phyloP scores from a whole-genome alignment of 2,888 invertebrate genomes.

The Agrochola lota region DNA sequence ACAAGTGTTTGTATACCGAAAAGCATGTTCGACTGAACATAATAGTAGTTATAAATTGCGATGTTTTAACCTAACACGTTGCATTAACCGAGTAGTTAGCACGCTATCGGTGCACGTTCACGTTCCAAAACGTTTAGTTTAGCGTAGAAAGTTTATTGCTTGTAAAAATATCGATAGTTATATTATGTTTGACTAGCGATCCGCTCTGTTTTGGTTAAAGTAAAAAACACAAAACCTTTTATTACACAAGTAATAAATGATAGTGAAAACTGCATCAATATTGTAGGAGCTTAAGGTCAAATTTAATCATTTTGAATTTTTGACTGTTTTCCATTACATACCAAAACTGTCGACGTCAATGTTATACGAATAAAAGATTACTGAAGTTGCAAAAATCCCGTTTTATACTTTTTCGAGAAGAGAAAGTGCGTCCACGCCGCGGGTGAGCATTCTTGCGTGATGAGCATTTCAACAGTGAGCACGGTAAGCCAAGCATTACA shows the following conservation, averaged over 20 bases:
- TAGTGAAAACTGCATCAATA: too few species aligned
- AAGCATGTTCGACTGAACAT: neutral
- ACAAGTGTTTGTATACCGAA: neutral
- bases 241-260: neutral
- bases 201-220: neutral
- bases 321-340: too few species aligned
- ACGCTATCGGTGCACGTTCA: constrained; percentile 51
- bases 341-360: neutral
- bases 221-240: neutral
- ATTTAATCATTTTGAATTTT: neutral
- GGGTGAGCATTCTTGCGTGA: constrained; percentile 37
- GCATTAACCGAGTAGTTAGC: constrained; percentile 55
- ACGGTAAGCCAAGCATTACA: constrained; percentile 12
- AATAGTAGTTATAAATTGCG: constrained; percentile 44
- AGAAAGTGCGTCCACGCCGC: neutral
- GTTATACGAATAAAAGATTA: neutral
- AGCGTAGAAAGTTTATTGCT: constrained; percentile 15
- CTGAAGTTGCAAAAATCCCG: neutral
- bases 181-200: neutral
- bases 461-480: constrained; percentile 27
- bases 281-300: too few species aligned
- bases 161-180: constrained; percentile 20
- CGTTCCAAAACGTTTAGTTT: constrained; percentile 46
- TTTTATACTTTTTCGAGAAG: neutral
- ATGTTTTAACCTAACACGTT: constrained; percentile 56